A percentile compares a stretch with the other conserved stretches of the same genome.
phyloP scores from a whole-genome alignment of 2,888 invertebrate genomes.

The Baccha elongata region DNA sequence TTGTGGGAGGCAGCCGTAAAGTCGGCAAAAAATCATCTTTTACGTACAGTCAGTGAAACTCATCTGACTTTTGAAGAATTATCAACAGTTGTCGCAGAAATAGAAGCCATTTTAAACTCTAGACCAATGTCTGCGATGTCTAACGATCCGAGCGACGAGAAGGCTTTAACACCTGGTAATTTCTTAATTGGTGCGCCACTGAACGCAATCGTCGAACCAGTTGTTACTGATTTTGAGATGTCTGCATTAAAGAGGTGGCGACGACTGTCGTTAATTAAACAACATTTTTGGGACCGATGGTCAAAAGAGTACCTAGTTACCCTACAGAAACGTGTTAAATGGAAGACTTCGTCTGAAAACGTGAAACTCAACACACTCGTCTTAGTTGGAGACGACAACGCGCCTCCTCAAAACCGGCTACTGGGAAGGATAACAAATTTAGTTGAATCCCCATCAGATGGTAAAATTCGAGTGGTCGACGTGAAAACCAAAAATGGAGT shows the following conservation, averaged over 20 bases:
- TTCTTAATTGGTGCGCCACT: conserved; percentile 48
- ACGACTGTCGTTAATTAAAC: conserved; percentile 4
- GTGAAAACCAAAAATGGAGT: neutral
- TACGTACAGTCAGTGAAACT: conserved; percentile 60
- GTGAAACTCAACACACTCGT: conserved; percentile 3
- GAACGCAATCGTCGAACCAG: conserved; percentile 33
- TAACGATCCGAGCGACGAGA: conserved; percentile 37
- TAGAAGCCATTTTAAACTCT: conserved; percentile 70
- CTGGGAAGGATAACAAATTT: conserved; percentile 15
- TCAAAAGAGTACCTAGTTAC: too few relatives aligned
- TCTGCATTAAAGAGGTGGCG: conserved; percentile 1
- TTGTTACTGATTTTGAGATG: neutral
- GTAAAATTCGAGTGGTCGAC: too few relatives aligned
- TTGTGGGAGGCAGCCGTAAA: too few relatives aligned
- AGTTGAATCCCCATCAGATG: too few relatives aligned
- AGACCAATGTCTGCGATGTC: neutral
- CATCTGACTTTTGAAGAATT: conserved; percentile 75
- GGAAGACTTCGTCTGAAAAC: neutral
- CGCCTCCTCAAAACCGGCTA: conserved; percentile 33
- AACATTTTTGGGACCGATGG: conserved; percentile 31
- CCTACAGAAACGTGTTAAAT: conserved; percentile 51
- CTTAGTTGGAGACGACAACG: conserved; percentile 25
- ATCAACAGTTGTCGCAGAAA: conserved; percentile 71
- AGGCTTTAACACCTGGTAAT: conserved; percentile 36
- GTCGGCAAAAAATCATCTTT: conserved; percentile 4